Base-by-base conservation (phyloP, 1,140 invertebrate species). In the Calephelis virginiensis region DNA sequence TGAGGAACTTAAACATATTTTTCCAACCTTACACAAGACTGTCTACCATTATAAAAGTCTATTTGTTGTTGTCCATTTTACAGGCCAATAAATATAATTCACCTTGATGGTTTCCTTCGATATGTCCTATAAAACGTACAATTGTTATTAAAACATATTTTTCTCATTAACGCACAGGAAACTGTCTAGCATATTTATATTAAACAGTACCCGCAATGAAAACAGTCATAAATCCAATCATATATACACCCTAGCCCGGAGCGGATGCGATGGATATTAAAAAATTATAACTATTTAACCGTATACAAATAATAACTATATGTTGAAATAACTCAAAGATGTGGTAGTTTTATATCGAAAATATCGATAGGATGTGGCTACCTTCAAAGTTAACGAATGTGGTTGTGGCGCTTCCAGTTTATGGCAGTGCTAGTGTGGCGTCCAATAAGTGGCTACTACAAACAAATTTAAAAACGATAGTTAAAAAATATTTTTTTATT, bases 171-270 rank as follows among this genome's bases (percentile, higher is more conserved):
- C 76, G 67, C 80, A 89, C 86, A 86, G 86, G 86, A 89, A 85
- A 85, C 81, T 65, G 75, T 72, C 75, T 74, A 74, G 74, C 72
- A 69, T 89, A 87, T 89, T 88, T 89, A 89, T 89, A 88, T 83
- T 77, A 86, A 86, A 89, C 86, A 85, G 78, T 82, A 73, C 74
- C 78, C 78, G 84, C 85, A 89, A 83, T 85, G 81, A 89, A 86
- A 86, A 89, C 83, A 86, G 80, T 83, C 86, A 80, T 90, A 88
- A 88, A 90, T 90, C 64, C 80, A 86, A 86, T 86, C 78, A 73
- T 81, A 86, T 85, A 76, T 86, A 84, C 85, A 89, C 75, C 74
- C 75, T 77, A 68, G 69, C 73, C 68, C 65, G 66, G 59, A 72
- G 80, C 86, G 86, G 86, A 89, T 85, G 83, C 75, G 28, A 74